These are phyloP conservation scores for Microtus ochrogaster DNA, from an alignment of 2,113 vertebrate genomes.

Conservation along the genomic window DNA sequence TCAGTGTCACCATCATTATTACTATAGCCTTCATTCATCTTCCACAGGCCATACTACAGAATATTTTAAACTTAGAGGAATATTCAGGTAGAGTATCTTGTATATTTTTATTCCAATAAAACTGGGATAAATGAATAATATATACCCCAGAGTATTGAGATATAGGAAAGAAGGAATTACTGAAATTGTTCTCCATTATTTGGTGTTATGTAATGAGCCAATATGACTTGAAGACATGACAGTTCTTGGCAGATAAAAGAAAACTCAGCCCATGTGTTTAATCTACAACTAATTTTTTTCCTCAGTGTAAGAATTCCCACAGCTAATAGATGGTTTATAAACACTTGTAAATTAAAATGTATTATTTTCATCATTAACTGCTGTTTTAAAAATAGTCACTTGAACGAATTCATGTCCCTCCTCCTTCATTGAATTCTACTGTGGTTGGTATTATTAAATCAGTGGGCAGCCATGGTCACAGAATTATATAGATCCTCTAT, in stretches of 20 bases:
- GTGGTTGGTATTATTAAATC: conserved; percentile 1
- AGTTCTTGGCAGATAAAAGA: conserved; percentile 3
- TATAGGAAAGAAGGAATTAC: background rate
- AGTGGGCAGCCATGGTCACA: background rate
- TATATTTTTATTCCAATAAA: conserved; percentile 17
- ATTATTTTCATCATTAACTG: conserved; percentile 50
- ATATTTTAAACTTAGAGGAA: conserved; percentile 2
- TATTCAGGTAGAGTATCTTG: background rate
- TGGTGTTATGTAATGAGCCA: background rate
- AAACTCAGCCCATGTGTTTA: background rate
- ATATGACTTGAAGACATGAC: background rate
- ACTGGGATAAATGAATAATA: background rate
- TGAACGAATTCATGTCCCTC: background rate
- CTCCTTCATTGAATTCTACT: background rate
- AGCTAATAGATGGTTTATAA: conserved; percentile 48
- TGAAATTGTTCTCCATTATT: background rate
- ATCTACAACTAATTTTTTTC: background rate
- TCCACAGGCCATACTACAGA: background rate
- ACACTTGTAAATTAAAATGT: conserved; percentile 39
- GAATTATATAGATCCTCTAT: background rate
- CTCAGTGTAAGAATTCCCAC: background rate
- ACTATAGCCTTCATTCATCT: background rate
- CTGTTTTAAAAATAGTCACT: conserved; percentile 54
- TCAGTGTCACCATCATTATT: background rate
- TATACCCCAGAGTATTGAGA: background rate